Conservation (phyloP, 2,888 invertebrate genomes). For the Diarsia rubi region DNA sequence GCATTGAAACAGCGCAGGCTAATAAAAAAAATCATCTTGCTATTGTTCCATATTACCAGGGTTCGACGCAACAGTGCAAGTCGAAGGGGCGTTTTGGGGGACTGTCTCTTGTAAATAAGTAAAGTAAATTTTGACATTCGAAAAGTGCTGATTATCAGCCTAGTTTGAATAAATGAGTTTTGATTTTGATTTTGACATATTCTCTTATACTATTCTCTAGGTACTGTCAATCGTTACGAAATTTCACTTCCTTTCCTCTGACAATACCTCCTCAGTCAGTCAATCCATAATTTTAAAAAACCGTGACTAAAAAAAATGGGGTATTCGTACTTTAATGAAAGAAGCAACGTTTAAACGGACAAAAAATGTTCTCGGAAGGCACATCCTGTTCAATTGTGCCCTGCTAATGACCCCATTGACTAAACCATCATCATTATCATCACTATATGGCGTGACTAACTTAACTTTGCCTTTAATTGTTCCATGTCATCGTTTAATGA, state of each 20-base stretch:
- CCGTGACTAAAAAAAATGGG: not conserved
- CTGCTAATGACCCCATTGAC: slow-evolving; percentile 3
- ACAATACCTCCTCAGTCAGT: not conserved
- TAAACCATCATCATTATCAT: not conserved
- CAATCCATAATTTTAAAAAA: not conserved
- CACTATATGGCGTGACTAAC: not conserved
- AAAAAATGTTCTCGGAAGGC: slow-evolving; percentile 3
- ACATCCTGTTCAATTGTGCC: slow-evolving; percentile 34
- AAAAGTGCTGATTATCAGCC: too few species aligned
- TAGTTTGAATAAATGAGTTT: too few species aligned
- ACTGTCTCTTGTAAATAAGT: too few species aligned
- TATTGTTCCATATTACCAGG: not conserved
- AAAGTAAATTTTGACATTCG: too few species aligned
- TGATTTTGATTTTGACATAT: too few species aligned
- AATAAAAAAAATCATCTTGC: not conserved
- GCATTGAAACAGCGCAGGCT: too few species aligned
- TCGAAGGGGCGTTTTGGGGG: too few species aligned
- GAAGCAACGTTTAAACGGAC: not conserved
- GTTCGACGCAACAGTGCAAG: not conserved
- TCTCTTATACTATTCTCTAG: not conserved
- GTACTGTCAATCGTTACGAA: not conserved
- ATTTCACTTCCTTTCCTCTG: not conserved
- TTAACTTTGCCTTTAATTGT: slow-evolving; percentile 8
- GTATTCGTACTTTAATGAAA: not conserved
- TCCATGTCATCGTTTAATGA: not conserved